A percentile compares a stretch with the other conserved stretches of the same genome.
Evolutionary conservation across 2,113 vertebrate species (phyloP).

Genomic region (Natator depressus): DNA sequence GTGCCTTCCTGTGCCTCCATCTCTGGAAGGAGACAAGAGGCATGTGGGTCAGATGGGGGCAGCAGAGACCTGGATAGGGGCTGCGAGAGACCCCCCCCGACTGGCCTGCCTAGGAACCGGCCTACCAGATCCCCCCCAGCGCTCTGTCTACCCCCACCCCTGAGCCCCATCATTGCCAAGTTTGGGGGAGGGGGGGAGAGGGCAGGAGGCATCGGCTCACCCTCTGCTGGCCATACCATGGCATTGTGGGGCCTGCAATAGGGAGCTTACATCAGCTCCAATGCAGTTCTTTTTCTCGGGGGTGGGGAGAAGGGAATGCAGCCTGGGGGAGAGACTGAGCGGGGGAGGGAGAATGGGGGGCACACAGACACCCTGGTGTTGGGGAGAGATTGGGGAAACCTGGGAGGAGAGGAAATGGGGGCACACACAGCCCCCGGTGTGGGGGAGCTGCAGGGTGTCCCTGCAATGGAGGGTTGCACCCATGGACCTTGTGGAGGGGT

Average conservation of each 20-base stretch:
- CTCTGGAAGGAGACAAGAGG: slow-evolving; percentile 41
- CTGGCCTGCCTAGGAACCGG: not conserved
- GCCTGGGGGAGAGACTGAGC: not conserved
- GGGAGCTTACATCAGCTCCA: not conserved
- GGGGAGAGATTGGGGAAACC: too few species aligned
- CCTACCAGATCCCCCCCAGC: not conserved
- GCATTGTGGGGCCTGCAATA: not conserved
- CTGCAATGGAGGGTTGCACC: not conserved
- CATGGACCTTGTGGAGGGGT: too few species aligned
- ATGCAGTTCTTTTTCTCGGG: not conserved
- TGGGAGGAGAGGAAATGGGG: not conserved
- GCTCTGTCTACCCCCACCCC: not conserved
- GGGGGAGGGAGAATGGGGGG: not conserved
- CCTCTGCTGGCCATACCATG: not conserved
- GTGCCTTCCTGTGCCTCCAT: slow-evolving; percentile 46
- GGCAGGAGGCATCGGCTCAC: too few species aligned
- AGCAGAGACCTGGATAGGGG: not conserved
- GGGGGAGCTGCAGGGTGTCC: not conserved
- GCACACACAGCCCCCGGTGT: not conserved
- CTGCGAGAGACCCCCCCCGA: not conserved
- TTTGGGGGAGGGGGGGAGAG: not conserved
- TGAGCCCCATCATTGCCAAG: not conserved
- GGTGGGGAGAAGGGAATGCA: not conserved
- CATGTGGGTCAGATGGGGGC: not conserved
- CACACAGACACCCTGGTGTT: not conserved